Evolutionary conservation across 2,888 invertebrate species (phyloP).

Genomic region (Baronia brevicornis): DNA sequence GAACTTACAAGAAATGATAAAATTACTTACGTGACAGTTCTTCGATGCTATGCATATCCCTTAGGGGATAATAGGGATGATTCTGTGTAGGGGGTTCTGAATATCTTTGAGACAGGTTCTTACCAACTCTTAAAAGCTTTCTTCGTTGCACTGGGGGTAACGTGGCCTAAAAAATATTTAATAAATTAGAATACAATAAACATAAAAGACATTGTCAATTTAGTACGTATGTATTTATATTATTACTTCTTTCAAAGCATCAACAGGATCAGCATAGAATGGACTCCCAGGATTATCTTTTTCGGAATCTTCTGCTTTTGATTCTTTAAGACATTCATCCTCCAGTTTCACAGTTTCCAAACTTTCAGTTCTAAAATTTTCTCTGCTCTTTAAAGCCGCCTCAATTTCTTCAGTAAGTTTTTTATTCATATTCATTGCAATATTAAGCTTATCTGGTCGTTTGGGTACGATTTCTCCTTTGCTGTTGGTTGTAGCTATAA

Average conservation of each 20-base stretch:
- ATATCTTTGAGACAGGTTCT: constrained; percentile 73
- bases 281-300: constrained; percentile 86
- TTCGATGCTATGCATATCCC: constrained; percentile 72
- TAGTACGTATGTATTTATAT: constrained; percentile 1
- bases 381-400: constrained; percentile 56
- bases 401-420: constrained; percentile 68
- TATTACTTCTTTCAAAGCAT: constrained; percentile 80
- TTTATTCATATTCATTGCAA: constrained; percentile 65
- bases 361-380: constrained; percentile 57
- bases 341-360: constrained; percentile 69
- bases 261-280: constrained; percentile 93
- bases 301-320: constrained; percentile 44
- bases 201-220: no score
- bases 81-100: constrained; percentile 77
- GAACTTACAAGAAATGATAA: constrained; percentile 1
- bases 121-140: constrained; percentile 55
- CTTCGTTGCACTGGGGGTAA: constrained; percentile 61
- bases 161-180: constrained; percentile 40
- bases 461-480: constrained; percentile 65
- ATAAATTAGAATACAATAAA: no score
- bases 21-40: constrained; percentile 64
- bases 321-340: constrained; percentile 47
- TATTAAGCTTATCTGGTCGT: constrained; percentile 67
- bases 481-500: constrained; percentile 68
- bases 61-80: constrained; percentile 64